Evolutionary conservation across 2,113 vertebrate genomes (phyloP).

Genomic region (Brachyistius frenatus): DNA sequence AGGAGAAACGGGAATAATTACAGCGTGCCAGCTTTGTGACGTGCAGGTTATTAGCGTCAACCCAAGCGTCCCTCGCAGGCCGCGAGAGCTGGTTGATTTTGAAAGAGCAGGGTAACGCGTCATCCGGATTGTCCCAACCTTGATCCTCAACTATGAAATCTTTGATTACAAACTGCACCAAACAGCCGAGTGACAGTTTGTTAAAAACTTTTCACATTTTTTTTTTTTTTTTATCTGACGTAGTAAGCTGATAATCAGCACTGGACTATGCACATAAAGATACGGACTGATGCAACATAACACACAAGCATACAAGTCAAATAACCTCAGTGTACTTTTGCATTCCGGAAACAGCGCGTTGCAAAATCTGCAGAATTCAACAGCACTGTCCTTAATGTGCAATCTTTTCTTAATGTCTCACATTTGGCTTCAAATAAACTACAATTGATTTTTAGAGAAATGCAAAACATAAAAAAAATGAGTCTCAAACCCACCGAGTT

Average conservation of each 20-base stretch:
- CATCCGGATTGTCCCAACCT: neutral
- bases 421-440: neutral
- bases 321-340: neutral
- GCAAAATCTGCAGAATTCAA: neutral
- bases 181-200: neutral
- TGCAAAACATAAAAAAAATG: too few species aligned
- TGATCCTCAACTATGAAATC: neutral
- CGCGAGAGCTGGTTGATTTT: too few species aligned
- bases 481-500: too few species aligned
- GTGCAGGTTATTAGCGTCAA: neutral
- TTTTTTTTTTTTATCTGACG: neutral
- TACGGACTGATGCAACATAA: neutral
- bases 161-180: neutral
- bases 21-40: slow-evolving; percentile 27
- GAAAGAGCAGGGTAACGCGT: neutral
- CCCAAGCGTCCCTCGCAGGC: neutral
- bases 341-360: neutral
- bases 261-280: neutral
- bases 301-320: neutral
- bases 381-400: neutral
- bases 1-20: slow-evolving; percentile 36
- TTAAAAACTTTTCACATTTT: neutral
- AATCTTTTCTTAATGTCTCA: neutral
- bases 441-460: too few species aligned
- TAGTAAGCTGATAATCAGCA: neutral